phyloP scores from a whole-genome alignment of 2,888 invertebrate species.

The Lithophane ornitopus region DNA sequence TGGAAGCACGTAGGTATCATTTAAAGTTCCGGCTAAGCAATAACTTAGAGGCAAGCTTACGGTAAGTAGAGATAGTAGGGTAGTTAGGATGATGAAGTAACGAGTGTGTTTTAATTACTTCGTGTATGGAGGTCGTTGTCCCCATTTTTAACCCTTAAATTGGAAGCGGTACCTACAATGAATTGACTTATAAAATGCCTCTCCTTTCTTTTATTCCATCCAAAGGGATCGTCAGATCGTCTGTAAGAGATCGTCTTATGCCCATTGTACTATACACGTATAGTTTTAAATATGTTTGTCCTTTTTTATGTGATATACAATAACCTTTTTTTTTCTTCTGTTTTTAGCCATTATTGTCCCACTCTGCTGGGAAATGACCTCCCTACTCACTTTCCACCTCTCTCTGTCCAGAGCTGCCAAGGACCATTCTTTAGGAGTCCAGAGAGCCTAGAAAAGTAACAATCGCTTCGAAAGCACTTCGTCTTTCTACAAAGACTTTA shows the following conservation, averaged over 20 bases:
- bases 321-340: neutral
- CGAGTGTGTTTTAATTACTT: constrained; percentile 3
- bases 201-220: too few relatives aligned
- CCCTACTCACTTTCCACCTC: too few relatives aligned
- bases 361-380: too few relatives aligned
- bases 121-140: neutral
- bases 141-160: neutral
- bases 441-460: too few relatives aligned
- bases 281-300: neutral
- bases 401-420: too few relatives aligned
- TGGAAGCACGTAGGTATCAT: constrained; percentile 37
- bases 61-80: constrained; percentile 9
- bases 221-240: too few relatives aligned
- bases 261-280: neutral
- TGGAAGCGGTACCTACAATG: neutral
- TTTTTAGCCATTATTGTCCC: too few relatives aligned
- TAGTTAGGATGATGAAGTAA: constrained; percentile 1
- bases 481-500: too few relatives aligned
- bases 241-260: neutral
- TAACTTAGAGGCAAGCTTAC: constrained; percentile 39
- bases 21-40: constrained; percentile 43
- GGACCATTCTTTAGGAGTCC: too few relatives aligned
- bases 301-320: neutral
- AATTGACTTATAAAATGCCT: neutral
- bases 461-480: too few relatives aligned